These are phyloP conservation scores for Cylas formicarius DNA, from an alignment of 1,140 invertebrate genomes.

Conservation along the genomic window DNA sequence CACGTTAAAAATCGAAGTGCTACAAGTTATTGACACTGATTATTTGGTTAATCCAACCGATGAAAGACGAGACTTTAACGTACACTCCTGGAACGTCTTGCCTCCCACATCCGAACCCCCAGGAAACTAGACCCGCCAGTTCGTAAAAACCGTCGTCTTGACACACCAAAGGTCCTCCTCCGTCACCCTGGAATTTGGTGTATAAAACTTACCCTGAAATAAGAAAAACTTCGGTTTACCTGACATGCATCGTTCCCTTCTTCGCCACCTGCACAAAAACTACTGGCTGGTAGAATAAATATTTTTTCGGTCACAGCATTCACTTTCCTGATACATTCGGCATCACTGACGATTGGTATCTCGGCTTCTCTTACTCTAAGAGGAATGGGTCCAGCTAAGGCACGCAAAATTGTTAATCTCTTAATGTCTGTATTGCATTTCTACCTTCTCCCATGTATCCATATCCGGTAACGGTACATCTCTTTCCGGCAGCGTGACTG, in stretches of 20 bases:
- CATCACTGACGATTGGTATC: slow-evolving; percentile 88
- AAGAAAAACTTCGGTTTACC: slow-evolving; percentile 46
- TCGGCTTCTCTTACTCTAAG: slow-evolving; percentile 80
- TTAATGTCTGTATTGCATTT: background rate
- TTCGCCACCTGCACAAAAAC: slow-evolving; percentile 89
- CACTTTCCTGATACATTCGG: slow-evolving; percentile 84
- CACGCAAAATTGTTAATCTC: slow-evolving; percentile 6
- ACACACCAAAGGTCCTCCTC: slow-evolving; percentile 84
- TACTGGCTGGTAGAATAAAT: slow-evolving; percentile 84
- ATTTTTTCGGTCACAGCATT: slow-evolving; percentile 91
- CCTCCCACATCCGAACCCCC: slow-evolving; percentile 87
- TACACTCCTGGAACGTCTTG: slow-evolving; percentile 87
- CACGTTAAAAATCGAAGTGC: too few relatives aligned
- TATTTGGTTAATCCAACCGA: slow-evolving; percentile 95
- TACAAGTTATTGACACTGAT: slow-evolving; percentile 88
- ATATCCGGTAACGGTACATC: slow-evolving; percentile 88
- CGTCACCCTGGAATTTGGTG: slow-evolving; percentile 64
- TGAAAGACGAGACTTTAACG: slow-evolving; percentile 89
- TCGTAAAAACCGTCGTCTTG: slow-evolving; percentile 90
- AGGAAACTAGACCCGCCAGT: slow-evolving; percentile 81
- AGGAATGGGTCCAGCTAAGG: slow-evolving; percentile 81
- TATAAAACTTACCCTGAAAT: background rate
- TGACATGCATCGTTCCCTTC: slow-evolving; percentile 89
- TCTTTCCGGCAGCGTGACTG: slow-evolving; percentile 75
- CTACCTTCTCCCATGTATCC: slow-evolving; percentile 90